These are phyloP conservation scores for Poeciliopsis infans DNA, from an alignment of 2,797 vertebrate species.

Conservation along the genomic window DNA sequence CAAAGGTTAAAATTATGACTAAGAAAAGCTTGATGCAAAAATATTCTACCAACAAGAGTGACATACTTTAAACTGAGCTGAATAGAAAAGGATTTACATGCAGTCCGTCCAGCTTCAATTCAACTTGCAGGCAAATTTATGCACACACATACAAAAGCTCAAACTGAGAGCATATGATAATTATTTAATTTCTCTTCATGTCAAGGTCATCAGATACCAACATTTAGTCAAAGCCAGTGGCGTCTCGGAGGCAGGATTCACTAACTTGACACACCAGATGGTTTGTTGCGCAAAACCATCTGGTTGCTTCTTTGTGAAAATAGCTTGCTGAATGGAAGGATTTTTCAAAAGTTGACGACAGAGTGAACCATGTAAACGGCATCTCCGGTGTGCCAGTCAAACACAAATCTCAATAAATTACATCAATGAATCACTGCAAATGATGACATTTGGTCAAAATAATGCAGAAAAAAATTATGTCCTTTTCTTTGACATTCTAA, in stretches of 20 bases:
- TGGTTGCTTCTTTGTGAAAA: constrained; percentile 1
- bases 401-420: not conserved
- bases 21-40: constrained; percentile 31
- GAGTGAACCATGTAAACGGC: not conserved
- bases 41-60: not conserved
- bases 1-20: constrained; percentile 6
- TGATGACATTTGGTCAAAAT: not conserved
- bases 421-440: not conserved
- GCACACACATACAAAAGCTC: not conserved
- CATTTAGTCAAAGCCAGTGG: not conserved
- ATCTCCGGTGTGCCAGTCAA: not conserved
- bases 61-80: not conserved
- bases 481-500: not conserved
- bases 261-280: constrained; percentile 5
- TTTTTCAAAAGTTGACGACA: not conserved
- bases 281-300: constrained; percentile 8
- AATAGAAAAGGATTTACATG: not conserved
- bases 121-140: not conserved
- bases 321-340: not conserved
- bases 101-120: not conserved
- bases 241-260: not conserved
- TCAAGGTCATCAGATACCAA: not conserved
- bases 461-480: not conserved
- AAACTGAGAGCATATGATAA: constrained; percentile 4
- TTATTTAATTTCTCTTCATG: not conserved